Conservation (phyloP, 92 coral and sea anemone species). For the Epizoanthus fatuus region DNA sequence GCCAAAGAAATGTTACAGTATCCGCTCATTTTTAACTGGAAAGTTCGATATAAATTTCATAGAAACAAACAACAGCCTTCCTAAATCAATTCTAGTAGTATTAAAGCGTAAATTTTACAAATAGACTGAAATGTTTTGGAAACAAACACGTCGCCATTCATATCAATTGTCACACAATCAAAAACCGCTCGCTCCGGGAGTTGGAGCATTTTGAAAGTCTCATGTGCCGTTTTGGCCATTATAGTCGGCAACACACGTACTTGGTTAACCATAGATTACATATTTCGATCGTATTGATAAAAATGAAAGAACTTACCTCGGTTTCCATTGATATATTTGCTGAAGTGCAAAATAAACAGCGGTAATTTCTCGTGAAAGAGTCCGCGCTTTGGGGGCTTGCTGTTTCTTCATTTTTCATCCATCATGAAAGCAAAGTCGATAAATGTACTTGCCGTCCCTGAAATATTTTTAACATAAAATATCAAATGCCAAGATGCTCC, state of each 20-base stretch:
- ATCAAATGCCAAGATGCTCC: neutral
- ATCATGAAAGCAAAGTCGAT: neutral
- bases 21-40: neutral
- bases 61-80: no score
- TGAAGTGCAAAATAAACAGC: neutral
- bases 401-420: neutral
- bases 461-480: neutral
- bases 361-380: neutral
- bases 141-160: neutral
- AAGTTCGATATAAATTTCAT: neutral
- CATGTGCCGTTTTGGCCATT: neutral
- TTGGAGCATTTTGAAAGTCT: slow-evolving; percentile 1
- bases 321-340: neutral
- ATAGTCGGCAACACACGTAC: neutral
- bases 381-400: neutral
- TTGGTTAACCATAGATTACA: slow-evolving; percentile 3
- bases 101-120: no score
- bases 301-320: neutral
- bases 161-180: neutral
- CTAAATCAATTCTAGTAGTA: no score
- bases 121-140: no score
- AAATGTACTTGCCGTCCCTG: neutral
- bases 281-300: neutral
- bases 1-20: slow-evolving; percentile 3
- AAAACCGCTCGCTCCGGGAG: slow-evolving; percentile 2